Base-by-base conservation (phyloP, 2,113 vertebrate genomes). In the Rynchops niger region DNA sequence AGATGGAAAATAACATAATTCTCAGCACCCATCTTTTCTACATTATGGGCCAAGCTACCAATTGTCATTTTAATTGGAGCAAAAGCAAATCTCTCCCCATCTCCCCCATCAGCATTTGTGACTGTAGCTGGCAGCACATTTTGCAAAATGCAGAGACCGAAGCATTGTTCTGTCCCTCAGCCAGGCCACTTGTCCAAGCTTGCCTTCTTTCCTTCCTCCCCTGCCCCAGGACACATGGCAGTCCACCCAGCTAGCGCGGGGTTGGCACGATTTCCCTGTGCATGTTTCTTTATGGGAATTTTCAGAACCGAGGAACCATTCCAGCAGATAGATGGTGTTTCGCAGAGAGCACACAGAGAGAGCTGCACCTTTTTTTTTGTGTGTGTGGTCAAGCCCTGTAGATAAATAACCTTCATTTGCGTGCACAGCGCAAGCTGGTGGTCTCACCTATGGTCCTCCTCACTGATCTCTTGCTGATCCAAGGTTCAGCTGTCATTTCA, bases 221-320 rank as follows among this genome's bases (percentile, higher is more conserved):
- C 59, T 88, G 84, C 90, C 92, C 90, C 94, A 96, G 95, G 79
- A 88, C 67, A 53, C 93, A 91, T 95, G 89, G 92, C 95, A 94
- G 52, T 43, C 55, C 52, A 85, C 56, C 52, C 87, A 90, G 56
- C n/a, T 63, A 76, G 62, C 27, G 6, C 9, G 38, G 45, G 82
- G 49, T 87, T 94, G 93, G 80, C 88, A 92, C 32, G 40, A 65
- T 81, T 91, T 89, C 90, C 52, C 62, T 58, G 40, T 85, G 42
- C 62, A 11, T 18, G 10, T 22, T 86, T 21, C 70, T 76, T 87
- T 71, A 77, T 2, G 11, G 88, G 82, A 92, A 82, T 91, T 88
- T 95, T 95, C 88, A 82, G 67, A 86, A 66, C 42, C 2, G 4
- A 93, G 65, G 43, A 76, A 72, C 43, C 11, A 42, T 79, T 91